Evolutionary conservation across 2,888 invertebrate species (phyloP), one percentile per base, ranked within the genome.

Genomic region (Apamea anceps): DNA sequence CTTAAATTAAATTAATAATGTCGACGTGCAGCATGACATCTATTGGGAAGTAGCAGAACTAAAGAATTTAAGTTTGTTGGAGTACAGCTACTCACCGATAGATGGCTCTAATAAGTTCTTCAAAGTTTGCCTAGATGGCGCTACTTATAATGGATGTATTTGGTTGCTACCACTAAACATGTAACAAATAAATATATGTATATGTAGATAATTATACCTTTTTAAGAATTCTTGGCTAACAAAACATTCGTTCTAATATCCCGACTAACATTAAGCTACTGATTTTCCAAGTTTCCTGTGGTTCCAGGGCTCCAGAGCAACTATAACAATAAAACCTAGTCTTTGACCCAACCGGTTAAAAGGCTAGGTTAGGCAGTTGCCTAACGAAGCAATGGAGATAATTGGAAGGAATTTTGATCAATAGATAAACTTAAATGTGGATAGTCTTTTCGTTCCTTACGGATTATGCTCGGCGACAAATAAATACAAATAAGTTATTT

Each of bases 101-200:
- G 82, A 75, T 73, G 67, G 45, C 82, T 42, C 28, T 18, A 8
- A 21, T 5, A 66, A 51, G 21, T 85, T 72, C 32, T 37, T 63
- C 2, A 37, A 42, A 42, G 32, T 42, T 62, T 12, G 1, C 3
- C 21, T 85, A 85, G 84, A 79, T 85, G 84, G 79, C 79, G 86
- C 70, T 73, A 25, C n/a, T 65, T 7, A 42, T 28, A 32, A 54
- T 28, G 0, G 7, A n/a, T 54, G 0, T 15, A n/a, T 65, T 5
- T 66, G 8, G 12, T n/a, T 45, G 1, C 1, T 18, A 25, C 12
- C 7, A 13, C 21, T 21, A 1, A 42, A 6, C 42, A n/a, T 28
- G 7, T 28, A 42, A 18, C 18, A 37, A 32, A 7, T 18, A 1
- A 15, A 0, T 48, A 48, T 13, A 32, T 32, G n/a, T n/a, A n/a